Evolutionary conservation across 2,888 invertebrate species (phyloP).

Genomic region (Andrena chrysosceles): DNA sequence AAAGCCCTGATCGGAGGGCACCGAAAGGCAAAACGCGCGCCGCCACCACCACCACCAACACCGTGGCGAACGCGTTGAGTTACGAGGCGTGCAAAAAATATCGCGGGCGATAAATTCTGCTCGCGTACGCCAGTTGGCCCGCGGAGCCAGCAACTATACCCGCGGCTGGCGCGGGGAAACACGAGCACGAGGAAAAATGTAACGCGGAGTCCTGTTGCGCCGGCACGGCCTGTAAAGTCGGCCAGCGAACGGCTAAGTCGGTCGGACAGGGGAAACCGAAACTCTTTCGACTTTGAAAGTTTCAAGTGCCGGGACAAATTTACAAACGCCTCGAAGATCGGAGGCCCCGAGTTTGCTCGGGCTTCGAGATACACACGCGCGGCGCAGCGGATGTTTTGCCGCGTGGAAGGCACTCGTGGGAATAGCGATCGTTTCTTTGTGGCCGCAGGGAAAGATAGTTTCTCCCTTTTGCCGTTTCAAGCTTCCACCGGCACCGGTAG

Average conservation of each 20-base stretch:
- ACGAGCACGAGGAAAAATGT: slow-evolving; percentile 42
- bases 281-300: slow-evolving; percentile 62
- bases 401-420: neutral
- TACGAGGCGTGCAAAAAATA: slow-evolving; percentile 38
- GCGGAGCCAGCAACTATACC: neutral
- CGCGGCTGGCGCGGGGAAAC: slow-evolving; percentile 4
- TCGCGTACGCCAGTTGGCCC: neutral
- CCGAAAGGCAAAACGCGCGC: slow-evolving; percentile 8
- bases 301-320: slow-evolving; percentile 29
- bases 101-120: slow-evolving; percentile 42
- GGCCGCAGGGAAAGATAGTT: too few relatives aligned
- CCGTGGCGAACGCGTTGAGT: slow-evolving; percentile 1
- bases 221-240: slow-evolving; percentile 38
- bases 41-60: neutral
- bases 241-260: slow-evolving; percentile 54
- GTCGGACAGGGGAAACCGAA: slow-evolving; percentile 45
- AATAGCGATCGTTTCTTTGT: too few relatives aligned
- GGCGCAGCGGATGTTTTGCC: neutral
- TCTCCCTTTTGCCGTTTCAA: too few relatives aligned
- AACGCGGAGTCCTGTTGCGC: slow-evolving; percentile 65
- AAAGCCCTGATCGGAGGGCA: neutral
- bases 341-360: slow-evolving; percentile 10
- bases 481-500: too few relatives aligned
- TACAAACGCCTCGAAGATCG: slow-evolving; percentile 29
- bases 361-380: neutral